phyloP scores from a whole-genome alignment of 2,113 vertebrate genomes.

The Tautogolabrus adspersus region DNA sequence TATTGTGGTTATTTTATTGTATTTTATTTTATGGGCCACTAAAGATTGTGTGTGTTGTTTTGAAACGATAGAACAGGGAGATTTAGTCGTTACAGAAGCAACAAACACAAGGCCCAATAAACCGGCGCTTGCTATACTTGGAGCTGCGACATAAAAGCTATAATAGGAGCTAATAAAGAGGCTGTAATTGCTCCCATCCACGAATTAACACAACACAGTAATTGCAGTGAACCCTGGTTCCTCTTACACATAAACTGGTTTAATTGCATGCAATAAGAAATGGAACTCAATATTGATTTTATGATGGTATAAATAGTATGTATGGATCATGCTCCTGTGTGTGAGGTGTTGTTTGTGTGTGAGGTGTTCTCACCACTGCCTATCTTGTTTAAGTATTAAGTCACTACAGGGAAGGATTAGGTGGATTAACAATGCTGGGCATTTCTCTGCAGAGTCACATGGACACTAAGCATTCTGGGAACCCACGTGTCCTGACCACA shows the following conservation, averaged over 20 bases:
- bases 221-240: background rate
- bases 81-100: background rate
- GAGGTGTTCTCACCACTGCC: slow-evolving; percentile 47
- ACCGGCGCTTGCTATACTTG: background rate
- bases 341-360: slow-evolving; percentile 24
- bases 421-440: slow-evolving; percentile 71
- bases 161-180: slow-evolving; percentile 29
- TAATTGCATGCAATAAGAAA: slow-evolving; percentile 28
- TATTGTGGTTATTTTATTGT: background rate
- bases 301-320: background rate
- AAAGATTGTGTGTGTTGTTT: background rate
- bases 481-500: slow-evolving; percentile 38
- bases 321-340: background rate
- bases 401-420: slow-evolving; percentile 76
- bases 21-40: background rate
- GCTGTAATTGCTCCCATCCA: slow-evolving; percentile 17
- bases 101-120: slow-evolving; percentile 12
- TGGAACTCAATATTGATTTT: slow-evolving; percentile 13
- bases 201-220: background rate
- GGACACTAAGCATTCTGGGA: slow-evolving; percentile 74
- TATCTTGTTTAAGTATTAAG: slow-evolving; percentile 67
- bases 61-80: background rate
- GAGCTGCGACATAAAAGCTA: slow-evolving; percentile 4
- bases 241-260: slow-evolving; percentile 2
- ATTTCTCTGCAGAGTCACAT: slow-evolving; percentile 77